Evolutionary conservation across 2,888 invertebrate species (phyloP).

Genomic region (Apamea epomidion): DNA sequence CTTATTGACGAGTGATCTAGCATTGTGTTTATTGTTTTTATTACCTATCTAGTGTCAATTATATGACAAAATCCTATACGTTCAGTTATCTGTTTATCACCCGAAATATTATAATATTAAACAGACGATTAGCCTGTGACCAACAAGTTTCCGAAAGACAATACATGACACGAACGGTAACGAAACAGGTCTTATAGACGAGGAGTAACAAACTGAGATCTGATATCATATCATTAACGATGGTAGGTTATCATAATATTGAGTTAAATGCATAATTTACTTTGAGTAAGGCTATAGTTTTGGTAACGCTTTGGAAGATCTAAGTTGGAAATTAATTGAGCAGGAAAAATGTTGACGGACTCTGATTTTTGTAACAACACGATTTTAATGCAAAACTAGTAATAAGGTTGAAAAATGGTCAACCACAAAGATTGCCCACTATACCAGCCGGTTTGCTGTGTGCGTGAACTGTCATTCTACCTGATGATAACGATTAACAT

Average conservation of each 20-base stretch:
- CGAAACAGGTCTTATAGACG: slow-evolving; percentile 64
- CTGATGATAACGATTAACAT: too few species aligned
- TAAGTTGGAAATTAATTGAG: slow-evolving; percentile 1
- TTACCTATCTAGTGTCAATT: slow-evolving; percentile 87
- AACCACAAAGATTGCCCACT: too few species aligned
- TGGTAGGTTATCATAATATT: slow-evolving; percentile 26
- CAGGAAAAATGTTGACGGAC: background rate
- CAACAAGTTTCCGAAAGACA: slow-evolving; percentile 64
- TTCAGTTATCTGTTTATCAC: slow-evolving; percentile 87
- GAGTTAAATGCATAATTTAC: slow-evolving; percentile 51
- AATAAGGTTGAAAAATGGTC: background rate
- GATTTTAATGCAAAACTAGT: background rate
- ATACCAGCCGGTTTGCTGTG: too few species aligned
- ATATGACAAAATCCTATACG: slow-evolving; percentile 78
- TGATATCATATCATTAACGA: slow-evolving; percentile 25
- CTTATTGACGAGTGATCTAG: slow-evolving; percentile 84
- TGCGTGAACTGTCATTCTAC: too few species aligned
- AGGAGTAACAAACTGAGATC: slow-evolving; percentile 43
- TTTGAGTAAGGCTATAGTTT: slow-evolving; percentile 24
- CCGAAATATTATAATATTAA: slow-evolving; percentile 78
- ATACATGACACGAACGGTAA: slow-evolving; percentile 45
- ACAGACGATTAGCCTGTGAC: slow-evolving; percentile 61
- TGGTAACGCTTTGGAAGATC: slow-evolving; percentile 12
- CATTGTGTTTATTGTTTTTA: slow-evolving; percentile 85
- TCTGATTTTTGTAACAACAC: slow-evolving; percentile 39